A percentile compares a stretch with the other conserved stretches of the same genome.
Conservation (phyloP, 2,797 vertebrate species). For the Eulemur rubriventer region DNA sequence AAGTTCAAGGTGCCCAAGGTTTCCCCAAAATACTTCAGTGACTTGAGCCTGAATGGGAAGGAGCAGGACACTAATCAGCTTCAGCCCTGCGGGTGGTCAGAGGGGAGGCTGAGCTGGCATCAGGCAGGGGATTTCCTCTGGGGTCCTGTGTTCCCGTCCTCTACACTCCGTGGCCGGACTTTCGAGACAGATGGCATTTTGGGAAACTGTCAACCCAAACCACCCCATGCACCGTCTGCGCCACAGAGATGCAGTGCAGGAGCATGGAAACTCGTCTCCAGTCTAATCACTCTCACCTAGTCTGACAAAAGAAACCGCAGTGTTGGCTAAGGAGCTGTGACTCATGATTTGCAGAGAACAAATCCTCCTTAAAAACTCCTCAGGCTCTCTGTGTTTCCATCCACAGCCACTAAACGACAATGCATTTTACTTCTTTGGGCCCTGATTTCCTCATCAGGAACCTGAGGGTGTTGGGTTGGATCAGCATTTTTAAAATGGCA, state of each 20-base stretch:
- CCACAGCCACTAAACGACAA: fast-evolving
- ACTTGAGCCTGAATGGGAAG: background rate
- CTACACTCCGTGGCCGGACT: background rate
- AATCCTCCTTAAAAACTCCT: background rate
- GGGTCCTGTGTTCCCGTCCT: background rate
- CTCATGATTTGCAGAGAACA: background rate
- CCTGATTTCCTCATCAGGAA: background rate
- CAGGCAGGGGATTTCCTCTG: background rate
- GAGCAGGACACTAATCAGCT: too few relatives aligned
- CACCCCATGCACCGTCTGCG: fast-evolving
- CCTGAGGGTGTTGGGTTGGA: background rate
- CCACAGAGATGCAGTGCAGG: background rate
- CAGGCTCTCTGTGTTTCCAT: background rate
- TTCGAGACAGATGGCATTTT: background rate
- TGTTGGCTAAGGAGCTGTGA: background rate
- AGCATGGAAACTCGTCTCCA: background rate
- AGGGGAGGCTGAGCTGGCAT: background rate
- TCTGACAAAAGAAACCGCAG: background rate
- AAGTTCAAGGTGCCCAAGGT: background rate
- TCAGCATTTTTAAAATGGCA: background rate
- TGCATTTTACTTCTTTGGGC: background rate
- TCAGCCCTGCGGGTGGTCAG: background rate
- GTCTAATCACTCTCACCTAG: background rate
- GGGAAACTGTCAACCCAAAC: background rate
- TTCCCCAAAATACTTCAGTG: background rate